Evolutionary conservation across 2,113 vertebrate species (phyloP).

Genomic region (Gymnocephalus cernua): DNA sequence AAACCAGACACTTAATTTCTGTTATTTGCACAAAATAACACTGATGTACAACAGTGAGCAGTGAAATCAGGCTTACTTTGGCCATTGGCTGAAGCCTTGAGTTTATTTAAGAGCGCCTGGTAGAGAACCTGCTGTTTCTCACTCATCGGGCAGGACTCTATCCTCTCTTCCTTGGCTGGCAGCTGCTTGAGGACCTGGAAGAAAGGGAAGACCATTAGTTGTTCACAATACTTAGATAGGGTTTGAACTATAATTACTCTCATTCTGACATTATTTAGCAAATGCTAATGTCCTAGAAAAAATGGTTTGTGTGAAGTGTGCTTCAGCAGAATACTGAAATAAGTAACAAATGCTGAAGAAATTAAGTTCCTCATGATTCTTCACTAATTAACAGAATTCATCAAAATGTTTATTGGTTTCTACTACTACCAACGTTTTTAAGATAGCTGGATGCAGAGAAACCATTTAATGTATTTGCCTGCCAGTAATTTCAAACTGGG

Average conservation of each 20-base stretch:
- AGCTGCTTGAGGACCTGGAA: slow-evolving; percentile 94
- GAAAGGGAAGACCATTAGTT: not conserved
- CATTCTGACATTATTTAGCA: not conserved
- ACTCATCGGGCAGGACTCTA: slow-evolving; percentile 92
- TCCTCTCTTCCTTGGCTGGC: slow-evolving; percentile 90
- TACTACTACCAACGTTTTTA: not conserved
- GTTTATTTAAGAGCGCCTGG: slow-evolving; percentile 85
- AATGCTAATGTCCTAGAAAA: not conserved
- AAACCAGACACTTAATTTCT: not conserved
- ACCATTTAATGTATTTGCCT: not conserved
- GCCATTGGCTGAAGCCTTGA: slow-evolving; percentile 85
- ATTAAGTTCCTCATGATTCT: not conserved
- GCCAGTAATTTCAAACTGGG: no score
- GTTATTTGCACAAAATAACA: not conserved
- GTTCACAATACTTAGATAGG: not conserved
- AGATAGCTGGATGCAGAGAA: not conserved
- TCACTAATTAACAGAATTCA: not conserved
- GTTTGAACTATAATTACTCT: not conserved
- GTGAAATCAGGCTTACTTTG: slow-evolving; percentile 74
- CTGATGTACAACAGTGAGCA: not conserved
- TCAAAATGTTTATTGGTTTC: not conserved
- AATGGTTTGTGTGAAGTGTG: not conserved
- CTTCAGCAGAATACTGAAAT: not conserved
- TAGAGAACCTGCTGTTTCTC: slow-evolving; percentile 92
- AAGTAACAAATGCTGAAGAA: no score